Base-by-base conservation (phyloP, 2,888 invertebrate species). In the Lydus trimaculatus region DNA sequence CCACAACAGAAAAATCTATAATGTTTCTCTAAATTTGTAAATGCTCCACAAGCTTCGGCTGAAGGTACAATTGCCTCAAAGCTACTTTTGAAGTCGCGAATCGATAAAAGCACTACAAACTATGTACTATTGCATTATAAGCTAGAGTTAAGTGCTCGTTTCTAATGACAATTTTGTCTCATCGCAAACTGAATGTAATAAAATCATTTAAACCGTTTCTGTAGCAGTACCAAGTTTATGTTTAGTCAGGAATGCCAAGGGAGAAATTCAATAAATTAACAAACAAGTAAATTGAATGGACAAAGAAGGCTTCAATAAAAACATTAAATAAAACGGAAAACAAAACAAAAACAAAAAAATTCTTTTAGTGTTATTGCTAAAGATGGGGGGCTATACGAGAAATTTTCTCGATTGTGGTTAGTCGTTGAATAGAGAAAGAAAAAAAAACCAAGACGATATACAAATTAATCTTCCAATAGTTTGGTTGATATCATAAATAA, bases 401-500 rank as follows among this genome's bases (percentile, higher is more conserved):
- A 67, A 74, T 65, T 67, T 64, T 64, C 67, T 71, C 66, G 36
- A 72, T 72, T 74, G 70, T 68, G 43, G 52, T 39, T 28, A 64
- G 39, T 52, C 62, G 65, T 67, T 5, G 6, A n/a, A n/a, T 6
- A 17, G 17, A 20, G n/a, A 1, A 8, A 48, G 20, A 48, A 48
- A 1, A 17, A 1, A 17, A 48, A 52, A 23, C 8, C 63, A 69
- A 69, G n/a, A 67, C 66, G 61, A 66, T 62, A 70, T 63, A 68
- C 69, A 72, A 73, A 73, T 73, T 72, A 73, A 71, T 72, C 67
- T 71, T 65, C 61, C 28, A 28, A 58, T 64, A 61, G 71, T 67
- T 69, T 56, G 28, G 15, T 28, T 48, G 39, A 36, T 3, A 66
- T 13, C 39, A 66, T 63, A 69, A 69, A 63, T 63, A 65, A 65